Conservation (phyloP, 1,140 invertebrate species). For the Apocrypta bakeri region DNA sequence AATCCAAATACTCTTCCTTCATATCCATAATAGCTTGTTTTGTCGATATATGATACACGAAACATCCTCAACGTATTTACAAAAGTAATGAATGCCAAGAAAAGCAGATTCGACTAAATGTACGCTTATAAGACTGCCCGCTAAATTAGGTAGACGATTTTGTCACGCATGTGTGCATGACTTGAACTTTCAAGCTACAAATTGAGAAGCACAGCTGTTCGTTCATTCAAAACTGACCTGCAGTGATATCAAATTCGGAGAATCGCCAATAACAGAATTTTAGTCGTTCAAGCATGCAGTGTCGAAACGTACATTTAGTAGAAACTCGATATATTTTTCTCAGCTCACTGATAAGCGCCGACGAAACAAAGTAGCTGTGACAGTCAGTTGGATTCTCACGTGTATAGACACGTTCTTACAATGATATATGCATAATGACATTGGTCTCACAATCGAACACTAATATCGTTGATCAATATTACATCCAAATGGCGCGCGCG, state of each 20-base stretch:
- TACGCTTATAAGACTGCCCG: background rate
- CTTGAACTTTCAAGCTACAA: too few species aligned
- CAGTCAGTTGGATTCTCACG: background rate
- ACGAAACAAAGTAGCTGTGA: too few species aligned
- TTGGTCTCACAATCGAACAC: background rate
- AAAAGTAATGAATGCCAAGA: background rate
- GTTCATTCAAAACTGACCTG: too few species aligned
- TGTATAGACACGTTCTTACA: background rate
- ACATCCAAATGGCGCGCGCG: background rate
- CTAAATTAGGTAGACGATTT: background rate
- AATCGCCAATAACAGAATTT: too few species aligned
- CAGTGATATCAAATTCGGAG: too few species aligned
- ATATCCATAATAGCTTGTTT: background rate
- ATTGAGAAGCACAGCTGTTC: too few species aligned
- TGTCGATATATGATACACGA: constrained; percentile 13
- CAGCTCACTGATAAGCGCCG: too few species aligned
- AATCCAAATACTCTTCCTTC: background rate
- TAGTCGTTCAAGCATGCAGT: too few species aligned
- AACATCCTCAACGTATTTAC: constrained; percentile 28
- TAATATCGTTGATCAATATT: background rate
- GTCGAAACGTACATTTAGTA: too few species aligned
- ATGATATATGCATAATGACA: background rate
- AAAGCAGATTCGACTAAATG: constrained; percentile 9
- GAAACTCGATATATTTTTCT: too few species aligned
- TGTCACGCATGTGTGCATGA: too few species aligned